Evolutionary conservation across 2,113 vertebrate genomes (phyloP), one percentile per base, ranked within the genome.

Genomic region (Anoplopoma fimbria): DNA sequence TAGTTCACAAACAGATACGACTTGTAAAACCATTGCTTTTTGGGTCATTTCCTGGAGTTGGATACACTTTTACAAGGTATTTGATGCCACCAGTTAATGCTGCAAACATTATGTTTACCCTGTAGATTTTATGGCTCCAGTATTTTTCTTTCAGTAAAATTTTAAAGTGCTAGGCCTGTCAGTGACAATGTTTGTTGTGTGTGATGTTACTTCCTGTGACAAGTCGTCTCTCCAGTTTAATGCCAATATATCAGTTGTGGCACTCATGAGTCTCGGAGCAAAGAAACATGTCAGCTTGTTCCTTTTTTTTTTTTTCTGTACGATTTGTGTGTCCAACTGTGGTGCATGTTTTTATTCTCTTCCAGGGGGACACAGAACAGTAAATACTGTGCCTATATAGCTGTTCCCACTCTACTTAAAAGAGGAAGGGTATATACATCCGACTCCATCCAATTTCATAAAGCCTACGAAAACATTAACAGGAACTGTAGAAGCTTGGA

Each of bases 201-300:
- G 25, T 55, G 73, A 63, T 47, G 58, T 71, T 58, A 67, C 38
- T 14, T 21, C 25, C 27, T 67, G 27, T 62, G 75, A 78, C 51
- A 78, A 6, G 38, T 60, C 2, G 25, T 45, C 25, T 51, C 31
- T 14, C 4, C 25, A 67, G 31, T 60, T 67, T 42, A 60, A 61
- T 72, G 33, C 23, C 38, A 63, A n/a, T 47, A 17, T 40, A 60
- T 77, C 61, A 12, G 49, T 25, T 62, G 17, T 64, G 47, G 58
- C 65, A 63, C 34, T 29, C 10, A 17, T 76, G 27, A 36, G 31
- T 31, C n/a, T 17, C 9, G 9, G 4, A 36, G 23, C 19, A 42
- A 3, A 78, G 2, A 58, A 65, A 57, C 13, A 17, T 40, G 55
- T 10, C 4, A 58, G 23, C 38, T 61, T 1, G 21, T 42, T 42